phyloP scores from a whole-genome alignment of 2,888 invertebrate genomes.

The Agrochola lota region DNA sequence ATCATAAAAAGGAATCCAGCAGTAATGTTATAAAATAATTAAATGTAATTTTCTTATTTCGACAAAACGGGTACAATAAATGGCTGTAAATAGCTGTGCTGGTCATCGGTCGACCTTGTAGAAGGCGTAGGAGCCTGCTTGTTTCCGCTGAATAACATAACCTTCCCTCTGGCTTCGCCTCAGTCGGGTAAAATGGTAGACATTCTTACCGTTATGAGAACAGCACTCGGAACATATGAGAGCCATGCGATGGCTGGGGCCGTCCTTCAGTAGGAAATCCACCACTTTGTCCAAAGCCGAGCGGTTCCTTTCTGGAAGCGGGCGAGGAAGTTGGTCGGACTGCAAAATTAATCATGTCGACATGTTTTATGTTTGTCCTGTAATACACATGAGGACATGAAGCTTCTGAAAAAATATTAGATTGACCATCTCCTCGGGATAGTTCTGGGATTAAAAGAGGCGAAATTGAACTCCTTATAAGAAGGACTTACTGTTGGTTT shows the following conservation, averaged over 20 bases:
- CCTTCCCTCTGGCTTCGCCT: background rate
- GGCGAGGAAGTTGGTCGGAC: constrained; percentile 92
- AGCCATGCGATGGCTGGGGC: constrained; percentile 98
- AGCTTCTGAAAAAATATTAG: background rate
- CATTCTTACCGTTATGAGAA: constrained; percentile 95
- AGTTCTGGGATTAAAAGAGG: background rate
- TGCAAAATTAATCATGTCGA: constrained; percentile 65
- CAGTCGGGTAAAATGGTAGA: background rate
- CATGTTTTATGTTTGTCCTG: background rate
- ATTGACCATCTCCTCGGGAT: background rate
- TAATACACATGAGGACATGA: background rate
- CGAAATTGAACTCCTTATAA: background rate
- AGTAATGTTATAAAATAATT: too few species aligned
- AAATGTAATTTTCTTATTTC: too few species aligned
- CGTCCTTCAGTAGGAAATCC: constrained; percentile 98
- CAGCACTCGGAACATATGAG: constrained; percentile 97
- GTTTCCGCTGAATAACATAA: background rate
- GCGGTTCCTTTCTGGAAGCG: constrained; percentile 93
- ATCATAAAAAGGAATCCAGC: too few species aligned
- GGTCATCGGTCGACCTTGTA: too few species aligned
- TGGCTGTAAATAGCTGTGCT: too few species aligned
- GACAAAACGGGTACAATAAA: too few species aligned
- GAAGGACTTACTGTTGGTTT: background rate
- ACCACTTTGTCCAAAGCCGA: constrained; percentile 96
- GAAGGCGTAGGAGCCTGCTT: background rate